Percentiles rank a stretch among this genome's conserved stretches.
Conservation (phyloP, 1,140 invertebrate genomes). For the Bathynomus jamesi region DNA sequence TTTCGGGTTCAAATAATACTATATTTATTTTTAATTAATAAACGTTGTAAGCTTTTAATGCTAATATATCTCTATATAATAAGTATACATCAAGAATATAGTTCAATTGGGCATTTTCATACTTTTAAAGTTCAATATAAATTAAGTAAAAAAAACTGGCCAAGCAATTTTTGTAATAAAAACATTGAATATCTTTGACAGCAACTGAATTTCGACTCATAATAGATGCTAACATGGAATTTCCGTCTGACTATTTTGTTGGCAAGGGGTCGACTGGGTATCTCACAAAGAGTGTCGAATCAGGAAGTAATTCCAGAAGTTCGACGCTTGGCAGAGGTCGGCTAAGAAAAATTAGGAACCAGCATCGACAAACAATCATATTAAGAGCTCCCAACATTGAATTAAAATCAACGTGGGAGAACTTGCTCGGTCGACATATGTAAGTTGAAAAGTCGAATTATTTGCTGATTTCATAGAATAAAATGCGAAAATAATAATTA, state of each 20-base stretch:
- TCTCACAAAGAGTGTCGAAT: not conserved
- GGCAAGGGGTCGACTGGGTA: not conserved
- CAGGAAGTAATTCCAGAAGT: not conserved
- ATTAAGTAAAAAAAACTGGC: too few species aligned
- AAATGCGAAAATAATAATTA: too few species aligned
- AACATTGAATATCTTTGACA: too few species aligned
- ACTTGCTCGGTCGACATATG: slow-evolving; percentile 76
- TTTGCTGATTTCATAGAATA: too few species aligned
- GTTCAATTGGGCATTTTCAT: too few species aligned
- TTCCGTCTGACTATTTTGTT: not conserved
- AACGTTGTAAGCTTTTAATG: too few species aligned
- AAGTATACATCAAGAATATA: too few species aligned
- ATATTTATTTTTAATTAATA: too few species aligned
- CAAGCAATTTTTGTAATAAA: too few species aligned
- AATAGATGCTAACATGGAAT: not conserved
- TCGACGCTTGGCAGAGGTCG: not conserved
- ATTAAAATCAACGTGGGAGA: slow-evolving; percentile 79
- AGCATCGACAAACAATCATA: slow-evolving; percentile 52
- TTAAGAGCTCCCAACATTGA: slow-evolving; percentile 69
- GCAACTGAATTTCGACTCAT: not conserved
- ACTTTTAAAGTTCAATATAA: too few species aligned
- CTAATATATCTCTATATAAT: too few species aligned
- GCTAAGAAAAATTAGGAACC: not conserved
- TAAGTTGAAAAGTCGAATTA: slow-evolving; percentile 54
- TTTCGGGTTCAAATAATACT: too few species aligned